Evolutionary conservation across 2,113 vertebrate genomes (phyloP).

Genomic region (Alectura lathami): DNA sequence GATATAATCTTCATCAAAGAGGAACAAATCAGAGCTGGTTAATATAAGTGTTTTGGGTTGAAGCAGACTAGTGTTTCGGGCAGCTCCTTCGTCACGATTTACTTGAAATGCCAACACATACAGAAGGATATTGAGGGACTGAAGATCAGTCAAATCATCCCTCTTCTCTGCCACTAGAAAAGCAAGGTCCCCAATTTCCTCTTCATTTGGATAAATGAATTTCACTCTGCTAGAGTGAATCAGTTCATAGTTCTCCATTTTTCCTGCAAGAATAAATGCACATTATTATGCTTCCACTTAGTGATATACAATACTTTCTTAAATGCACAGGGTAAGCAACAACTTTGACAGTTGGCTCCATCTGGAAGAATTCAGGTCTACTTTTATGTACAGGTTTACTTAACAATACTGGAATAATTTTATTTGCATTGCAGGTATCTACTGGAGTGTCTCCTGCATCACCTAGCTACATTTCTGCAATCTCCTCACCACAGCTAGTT

Average conservation of each 20-base stretch:
- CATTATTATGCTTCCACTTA: neutral
- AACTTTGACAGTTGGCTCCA: neutral
- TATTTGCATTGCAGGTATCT: neutral
- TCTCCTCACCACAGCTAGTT: neutral
- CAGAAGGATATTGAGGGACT: constrained; percentile 88
- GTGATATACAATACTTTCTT: neutral
- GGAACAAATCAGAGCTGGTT: constrained; percentile 90
- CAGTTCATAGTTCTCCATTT: constrained; percentile 97
- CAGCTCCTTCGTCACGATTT: constrained; percentile 32
- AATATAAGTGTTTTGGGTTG: constrained; percentile 91
- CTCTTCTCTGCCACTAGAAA: constrained; percentile 92
- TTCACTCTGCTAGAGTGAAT: constrained; percentile 96
- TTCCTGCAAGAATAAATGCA: constrained; percentile 81
- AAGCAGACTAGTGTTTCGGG: constrained; percentile 65
- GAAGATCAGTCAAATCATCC: constrained; percentile 71
- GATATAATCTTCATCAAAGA: constrained; percentile 94
- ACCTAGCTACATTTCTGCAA: neutral
- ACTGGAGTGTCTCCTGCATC: neutral
- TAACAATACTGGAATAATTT: neutral
- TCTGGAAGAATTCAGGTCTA: neutral
- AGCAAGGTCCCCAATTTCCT: constrained; percentile 95
- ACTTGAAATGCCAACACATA: constrained; percentile 96
- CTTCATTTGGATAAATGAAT: constrained; percentile 96
- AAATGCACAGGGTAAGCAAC: neutral
- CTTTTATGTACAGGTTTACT: neutral